Percentiles rank a stretch among this genome's conserved stretches.
These are phyloP conservation scores for Condylura cristata DNA, from an alignment of 2,113 vertebrate genomes.

Conservation along the genomic window DNA sequence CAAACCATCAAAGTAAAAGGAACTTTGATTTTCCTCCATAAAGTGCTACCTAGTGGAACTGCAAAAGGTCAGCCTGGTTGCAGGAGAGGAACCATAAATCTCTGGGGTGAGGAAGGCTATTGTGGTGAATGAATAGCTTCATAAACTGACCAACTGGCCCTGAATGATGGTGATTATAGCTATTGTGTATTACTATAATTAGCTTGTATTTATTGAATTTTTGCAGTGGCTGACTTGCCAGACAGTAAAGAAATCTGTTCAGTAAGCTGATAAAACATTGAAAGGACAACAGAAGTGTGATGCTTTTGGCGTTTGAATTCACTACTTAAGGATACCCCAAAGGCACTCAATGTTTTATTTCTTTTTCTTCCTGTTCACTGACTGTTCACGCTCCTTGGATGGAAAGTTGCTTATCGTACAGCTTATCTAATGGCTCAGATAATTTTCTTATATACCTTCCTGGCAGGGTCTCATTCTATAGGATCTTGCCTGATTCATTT, in stretches of 20 bases:
- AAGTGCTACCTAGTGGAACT: neutral
- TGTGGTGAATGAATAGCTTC: neutral
- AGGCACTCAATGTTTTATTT: neutral
- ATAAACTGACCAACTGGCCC: neutral
- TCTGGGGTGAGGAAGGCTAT: neutral
- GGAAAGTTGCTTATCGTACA: neutral
- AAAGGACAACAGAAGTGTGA: neutral
- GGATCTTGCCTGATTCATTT: neutral
- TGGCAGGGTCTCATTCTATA: neutral
- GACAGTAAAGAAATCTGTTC: neutral
- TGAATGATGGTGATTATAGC: neutral
- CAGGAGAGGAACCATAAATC: neutral
- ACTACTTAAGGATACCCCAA: neutral
- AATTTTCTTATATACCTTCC: neutral
- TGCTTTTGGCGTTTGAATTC: neutral
- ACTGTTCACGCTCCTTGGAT: neutral
- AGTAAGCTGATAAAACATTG: neutral
- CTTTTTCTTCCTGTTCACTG: neutral
- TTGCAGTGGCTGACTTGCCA: neutral
- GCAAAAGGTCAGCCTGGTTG: neutral
- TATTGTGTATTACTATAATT: neutral
- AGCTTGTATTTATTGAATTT: neutral
- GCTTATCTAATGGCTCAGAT: neutral
- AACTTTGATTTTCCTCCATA: slow-evolving; percentile 45
- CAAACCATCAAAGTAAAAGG: neutral